Percentiles rank a stretch among this genome's conserved stretches.
Evolutionary conservation across 2,888 invertebrate species (phyloP).

Genomic region (Crepidodera aurea): DNA sequence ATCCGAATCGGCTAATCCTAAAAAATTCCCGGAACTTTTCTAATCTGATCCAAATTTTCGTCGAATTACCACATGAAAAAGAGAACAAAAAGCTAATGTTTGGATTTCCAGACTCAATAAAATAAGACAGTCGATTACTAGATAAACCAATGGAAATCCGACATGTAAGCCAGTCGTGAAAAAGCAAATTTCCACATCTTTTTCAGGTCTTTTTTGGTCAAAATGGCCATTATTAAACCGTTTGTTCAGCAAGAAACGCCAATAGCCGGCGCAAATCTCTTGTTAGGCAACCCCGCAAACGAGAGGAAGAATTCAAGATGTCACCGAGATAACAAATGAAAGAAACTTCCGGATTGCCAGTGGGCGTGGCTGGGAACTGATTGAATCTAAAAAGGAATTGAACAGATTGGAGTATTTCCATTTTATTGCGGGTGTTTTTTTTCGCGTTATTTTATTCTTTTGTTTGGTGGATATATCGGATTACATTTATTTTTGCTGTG

Average conservation of each 20-base stretch:
- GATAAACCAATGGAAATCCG: slow-evolving; percentile 48
- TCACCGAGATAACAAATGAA: slow-evolving; percentile 58
- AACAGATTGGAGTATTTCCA: slow-evolving; percentile 50
- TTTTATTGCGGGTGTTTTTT: slow-evolving; percentile 38
- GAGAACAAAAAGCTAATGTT: slow-evolving; percentile 43
- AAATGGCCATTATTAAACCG: slow-evolving; percentile 61
- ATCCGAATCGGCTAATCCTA: slow-evolving; percentile 16
- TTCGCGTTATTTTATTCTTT: slow-evolving; percentile 11
- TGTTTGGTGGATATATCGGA: slow-evolving; percentile 11
- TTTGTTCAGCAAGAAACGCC: slow-evolving; percentile 60
- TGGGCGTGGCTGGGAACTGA: slow-evolving; percentile 54
- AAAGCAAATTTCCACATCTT: slow-evolving; percentile 51
- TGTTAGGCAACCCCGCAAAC: slow-evolving; percentile 56
- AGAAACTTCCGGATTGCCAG: slow-evolving; percentile 50
- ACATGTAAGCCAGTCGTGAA: slow-evolving; percentile 46
- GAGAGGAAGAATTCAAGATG: slow-evolving; percentile 53
- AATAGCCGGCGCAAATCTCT: slow-evolving; percentile 58
- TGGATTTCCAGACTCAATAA: slow-evolving; percentile 40
- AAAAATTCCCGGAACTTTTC: slow-evolving; percentile 15
- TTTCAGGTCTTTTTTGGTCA: slow-evolving; percentile 38
- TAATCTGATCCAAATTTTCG: slow-evolving; percentile 29
- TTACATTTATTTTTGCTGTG: slow-evolving; percentile 19
- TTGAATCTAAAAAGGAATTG: slow-evolving; percentile 51
- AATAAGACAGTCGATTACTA: slow-evolving; percentile 49
- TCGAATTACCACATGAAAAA: slow-evolving; percentile 51